These are phyloP conservation scores for Melangyna quadrimaculata DNA, from an alignment of 2,888 invertebrate genomes.

Conservation along the genomic window DNA sequence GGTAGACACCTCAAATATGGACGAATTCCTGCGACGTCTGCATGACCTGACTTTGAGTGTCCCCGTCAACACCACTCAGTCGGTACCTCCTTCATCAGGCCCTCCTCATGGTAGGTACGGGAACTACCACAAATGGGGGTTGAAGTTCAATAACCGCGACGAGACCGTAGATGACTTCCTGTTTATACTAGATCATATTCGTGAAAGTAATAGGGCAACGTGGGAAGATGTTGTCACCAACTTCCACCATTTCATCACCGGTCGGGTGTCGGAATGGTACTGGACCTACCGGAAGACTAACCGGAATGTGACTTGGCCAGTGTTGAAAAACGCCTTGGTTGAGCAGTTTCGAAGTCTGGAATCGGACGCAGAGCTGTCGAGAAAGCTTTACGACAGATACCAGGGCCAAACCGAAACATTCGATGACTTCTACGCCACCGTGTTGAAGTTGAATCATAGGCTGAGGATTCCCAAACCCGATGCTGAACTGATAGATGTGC, in stretches of 20 bases:
- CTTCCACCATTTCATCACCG: not conserved
- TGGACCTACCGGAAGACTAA: not conserved
- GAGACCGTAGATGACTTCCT: too few relatives aligned
- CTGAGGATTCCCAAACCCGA: too few relatives aligned
- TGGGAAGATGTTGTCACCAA: too few relatives aligned
- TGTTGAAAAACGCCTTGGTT: not conserved
- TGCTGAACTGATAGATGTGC: too few relatives aligned
- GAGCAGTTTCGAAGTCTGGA: not conserved
- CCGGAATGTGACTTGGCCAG: not conserved
- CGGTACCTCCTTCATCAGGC: too few relatives aligned
- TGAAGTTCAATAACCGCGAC: too few relatives aligned
- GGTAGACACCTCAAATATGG: not conserved
- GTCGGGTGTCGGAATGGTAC: not conserved
- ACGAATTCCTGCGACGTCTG: not conserved
- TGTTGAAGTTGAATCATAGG: too few relatives aligned
- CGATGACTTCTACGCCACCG: not conserved
- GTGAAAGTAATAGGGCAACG: too few relatives aligned
- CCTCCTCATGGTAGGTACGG: too few relatives aligned
- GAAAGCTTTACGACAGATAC: not conserved
- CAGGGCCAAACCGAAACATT: not conserved
- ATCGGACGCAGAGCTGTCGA: not conserved
- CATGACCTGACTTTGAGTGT: not conserved
- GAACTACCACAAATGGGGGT: too few relatives aligned
- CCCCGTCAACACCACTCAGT: not conserved
- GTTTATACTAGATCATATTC: too few relatives aligned